A percentile compares a stretch with the other conserved stretches of the same genome.
Conservation (phyloP, 2,113 vertebrate species). For the Barnardius zonarius region DNA sequence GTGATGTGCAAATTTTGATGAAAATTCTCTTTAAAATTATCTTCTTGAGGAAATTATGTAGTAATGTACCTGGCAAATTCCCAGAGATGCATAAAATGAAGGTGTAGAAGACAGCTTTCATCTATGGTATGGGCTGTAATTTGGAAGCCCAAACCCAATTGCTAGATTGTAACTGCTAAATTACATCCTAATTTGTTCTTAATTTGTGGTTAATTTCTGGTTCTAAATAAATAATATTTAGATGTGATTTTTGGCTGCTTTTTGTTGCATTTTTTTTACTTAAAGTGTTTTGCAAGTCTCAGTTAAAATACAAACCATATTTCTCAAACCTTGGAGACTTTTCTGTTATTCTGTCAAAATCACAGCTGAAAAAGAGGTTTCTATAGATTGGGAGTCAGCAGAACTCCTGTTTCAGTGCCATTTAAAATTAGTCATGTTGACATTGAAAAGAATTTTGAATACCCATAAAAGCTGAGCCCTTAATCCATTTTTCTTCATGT, state of each 20-base stretch:
- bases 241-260: background rate
- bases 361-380: background rate
- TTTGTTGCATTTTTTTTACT: background rate
- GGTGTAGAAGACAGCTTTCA: background rate
- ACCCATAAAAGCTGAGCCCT: background rate
- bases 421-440: background rate
- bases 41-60: background rate
- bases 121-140: background rate
- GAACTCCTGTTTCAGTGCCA: background rate
- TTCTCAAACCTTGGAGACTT: background rate
- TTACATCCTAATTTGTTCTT: background rate
- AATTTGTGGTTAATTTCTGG: background rate
- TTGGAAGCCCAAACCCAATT: background rate
- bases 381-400: background rate
- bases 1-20: background rate
- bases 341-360: background rate
- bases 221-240: background rate
- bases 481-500: background rate
- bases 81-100: background rate
- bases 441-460: background rate
- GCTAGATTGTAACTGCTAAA: background rate
- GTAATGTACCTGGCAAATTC: background rate
- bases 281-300: background rate
- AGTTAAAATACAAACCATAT: background rate
- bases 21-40: background rate